Percentiles rank a stretch among this genome's conserved stretches.
These are phyloP conservation scores for Hipparchia sbordonii DNA, from an alignment of 2,888 invertebrate genomes.

Conservation along the genomic window DNA sequence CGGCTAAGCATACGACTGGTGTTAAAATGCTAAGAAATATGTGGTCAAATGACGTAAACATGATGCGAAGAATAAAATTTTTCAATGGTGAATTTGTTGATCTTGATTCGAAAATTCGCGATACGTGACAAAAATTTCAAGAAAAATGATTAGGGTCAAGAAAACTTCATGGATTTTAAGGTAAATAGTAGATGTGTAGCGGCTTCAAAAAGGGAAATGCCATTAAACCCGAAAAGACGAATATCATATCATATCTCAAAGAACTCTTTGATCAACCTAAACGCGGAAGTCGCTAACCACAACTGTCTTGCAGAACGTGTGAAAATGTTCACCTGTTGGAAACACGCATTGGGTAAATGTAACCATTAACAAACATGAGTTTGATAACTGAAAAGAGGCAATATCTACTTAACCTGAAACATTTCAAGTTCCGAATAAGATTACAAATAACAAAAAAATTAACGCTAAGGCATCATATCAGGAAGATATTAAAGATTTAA, in stretches of 20 bases:
- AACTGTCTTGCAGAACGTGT: not conserved
- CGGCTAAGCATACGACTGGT: no score
- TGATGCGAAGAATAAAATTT: not conserved
- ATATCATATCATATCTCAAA: not conserved
- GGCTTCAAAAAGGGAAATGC: not conserved
- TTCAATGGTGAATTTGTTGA: not conserved
- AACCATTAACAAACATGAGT: not conserved
- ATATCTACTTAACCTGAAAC: not conserved
- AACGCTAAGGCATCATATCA: no score
- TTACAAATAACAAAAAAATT: no score
- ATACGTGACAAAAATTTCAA: not conserved
- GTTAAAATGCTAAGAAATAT: not conserved
- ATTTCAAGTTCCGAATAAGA: not conserved
- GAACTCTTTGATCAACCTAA: not conserved
- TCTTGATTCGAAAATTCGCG: not conserved
- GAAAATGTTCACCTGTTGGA: slow-evolving; percentile 10
- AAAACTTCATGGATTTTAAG: not conserved
- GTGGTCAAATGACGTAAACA: not conserved
- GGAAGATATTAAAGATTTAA: no score
- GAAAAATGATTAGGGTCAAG: not conserved
- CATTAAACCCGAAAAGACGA: no score
- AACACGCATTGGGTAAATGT: slow-evolving; percentile 3
- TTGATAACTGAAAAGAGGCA: not conserved
- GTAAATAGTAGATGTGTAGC: not conserved
- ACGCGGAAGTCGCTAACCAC: not conserved